A percentile compares a stretch with the other conserved stretches of the same genome.
phyloP scores from a whole-genome alignment of 2,888 invertebrate species.

The Dasysyrphus tricinctus region DNA sequence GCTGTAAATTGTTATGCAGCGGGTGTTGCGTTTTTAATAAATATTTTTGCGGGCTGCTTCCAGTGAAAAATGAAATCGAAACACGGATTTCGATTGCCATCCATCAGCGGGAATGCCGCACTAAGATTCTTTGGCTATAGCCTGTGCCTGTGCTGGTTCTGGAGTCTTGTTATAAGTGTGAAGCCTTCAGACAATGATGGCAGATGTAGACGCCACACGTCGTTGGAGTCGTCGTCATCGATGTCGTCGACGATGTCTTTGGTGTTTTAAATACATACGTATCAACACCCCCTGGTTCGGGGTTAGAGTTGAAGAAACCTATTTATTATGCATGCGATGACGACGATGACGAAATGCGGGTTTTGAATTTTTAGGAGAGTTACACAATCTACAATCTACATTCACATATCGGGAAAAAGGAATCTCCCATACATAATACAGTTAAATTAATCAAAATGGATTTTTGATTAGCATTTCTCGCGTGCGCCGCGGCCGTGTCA shows the following conservation, averaged over 20 bases:
- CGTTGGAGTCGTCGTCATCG: conserved; percentile 38
- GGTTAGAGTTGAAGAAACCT: conserved; percentile 75
- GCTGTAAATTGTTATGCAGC: conserved; percentile 69
- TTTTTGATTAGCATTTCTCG: conserved; percentile 58
- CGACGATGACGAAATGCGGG: conserved; percentile 61
- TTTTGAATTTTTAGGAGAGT: conserved; percentile 47
- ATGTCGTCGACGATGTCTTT: conserved; percentile 26
- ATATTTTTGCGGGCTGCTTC: conserved; percentile 68
- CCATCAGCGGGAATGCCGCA: conserved; percentile 45
- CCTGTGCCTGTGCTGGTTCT: conserved; percentile 4
- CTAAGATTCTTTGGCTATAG: conserved; percentile 41
- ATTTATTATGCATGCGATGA: conserved; percentile 61
- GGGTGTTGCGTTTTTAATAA: conserved; percentile 73
- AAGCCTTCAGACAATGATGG: conserved; percentile 56
- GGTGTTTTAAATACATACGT: conserved; percentile 35
- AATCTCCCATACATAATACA: conserved; percentile 34
- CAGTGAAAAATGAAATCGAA: conserved; percentile 72
- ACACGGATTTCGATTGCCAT: conserved; percentile 73
- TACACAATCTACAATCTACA: background rate
- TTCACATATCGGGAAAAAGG: background rate
- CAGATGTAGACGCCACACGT: conserved; percentile 74
- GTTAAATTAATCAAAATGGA: conserved; percentile 68
- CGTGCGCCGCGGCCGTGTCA: conserved; percentile 1
- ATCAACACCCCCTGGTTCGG: conserved; percentile 44
- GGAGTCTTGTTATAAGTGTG: conserved; percentile 45